Evolutionary conservation across 2,113 vertebrate genomes (phyloP).

Genomic region (Lamprologus ornatipinnis): DNA sequence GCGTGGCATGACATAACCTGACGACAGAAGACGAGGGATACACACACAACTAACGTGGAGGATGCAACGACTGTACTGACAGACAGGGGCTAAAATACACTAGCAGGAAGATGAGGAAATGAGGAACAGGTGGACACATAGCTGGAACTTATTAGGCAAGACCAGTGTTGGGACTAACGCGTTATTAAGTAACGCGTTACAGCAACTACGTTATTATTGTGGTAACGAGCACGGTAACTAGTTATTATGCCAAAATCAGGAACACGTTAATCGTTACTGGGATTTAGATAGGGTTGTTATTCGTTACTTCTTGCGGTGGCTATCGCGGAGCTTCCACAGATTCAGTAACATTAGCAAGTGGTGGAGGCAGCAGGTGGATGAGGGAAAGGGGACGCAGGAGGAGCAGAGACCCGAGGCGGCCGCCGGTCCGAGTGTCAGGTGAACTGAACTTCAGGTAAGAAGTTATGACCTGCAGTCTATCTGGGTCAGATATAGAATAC

Average conservation of each 20-base stretch:
- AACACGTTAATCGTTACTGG: fast-evolving
- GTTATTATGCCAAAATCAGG: background rate
- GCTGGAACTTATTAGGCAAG: background rate
- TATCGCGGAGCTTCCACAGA: fast-evolving
- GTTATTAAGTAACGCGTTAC: background rate
- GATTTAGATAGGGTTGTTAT: background rate
- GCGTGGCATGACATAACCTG: background rate
- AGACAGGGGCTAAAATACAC: background rate
- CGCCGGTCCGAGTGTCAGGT: too few species aligned
- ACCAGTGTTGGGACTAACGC: background rate
- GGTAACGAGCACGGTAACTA: fast-evolving
- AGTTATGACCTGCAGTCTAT: too few species aligned
- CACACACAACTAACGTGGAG: background rate
- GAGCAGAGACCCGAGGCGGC: fast-evolving
- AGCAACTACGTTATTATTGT: fast-evolving
- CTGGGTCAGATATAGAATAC: too few species aligned
- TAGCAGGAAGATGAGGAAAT: background rate
- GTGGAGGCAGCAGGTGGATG: background rate
- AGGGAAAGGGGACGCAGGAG: too few species aligned
- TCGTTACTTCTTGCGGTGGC: fast-evolving
- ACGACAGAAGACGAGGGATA: background rate
- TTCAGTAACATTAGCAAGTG: background rate
- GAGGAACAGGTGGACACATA: background rate
- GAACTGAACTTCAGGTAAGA: too few species aligned
- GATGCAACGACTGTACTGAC: fast-evolving